Evolutionary conservation across 2,888 invertebrate species (phyloP), one percentile per base, ranked within the genome.

Genomic region (Scaptomyza reducta): DNA sequence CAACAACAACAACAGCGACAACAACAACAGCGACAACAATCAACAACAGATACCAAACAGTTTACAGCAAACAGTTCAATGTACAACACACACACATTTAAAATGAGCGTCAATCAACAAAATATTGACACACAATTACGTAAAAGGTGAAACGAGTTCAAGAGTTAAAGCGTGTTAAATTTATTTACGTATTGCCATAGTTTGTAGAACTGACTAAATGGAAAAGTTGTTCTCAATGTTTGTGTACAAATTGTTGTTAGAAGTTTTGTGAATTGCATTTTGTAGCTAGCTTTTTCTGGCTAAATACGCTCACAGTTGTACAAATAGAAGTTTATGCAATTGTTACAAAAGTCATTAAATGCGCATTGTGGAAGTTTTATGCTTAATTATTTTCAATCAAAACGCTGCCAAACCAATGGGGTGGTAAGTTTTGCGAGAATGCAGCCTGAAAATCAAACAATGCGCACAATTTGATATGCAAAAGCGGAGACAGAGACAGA

Each of bases 341-440:
- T 57, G 58, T 61, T 58, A 66, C 27, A 61, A 58, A 75, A 66
- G 54, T 61, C 66, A 58, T 75, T 71, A 70, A 70, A 55, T 61
- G 42, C 35, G 57, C 55, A 61, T 76, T 72, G 57, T 64, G 16
- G 18, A 77, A 77, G 70, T 70, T 77, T 58, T 61, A 63, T 59
- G 67, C 60, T 53, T 63, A 70, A 77, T 76, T 68, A 74, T 77
- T 58, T 70, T 63, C 63, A 63, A 70, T 61, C 51, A 58, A 49
- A 67, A 47, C 38, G 22, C 42, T 57, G 55, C 54, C 11, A 13
- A 35, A 25, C 11, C 35, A 25, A 10, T 7, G 40, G 16, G 0
- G 10, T 40, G 10, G 29, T 22, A 22, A 10, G 31, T 31, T 10
- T 10, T 31, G 31, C 6, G 31, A 6, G 1, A 3, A 31, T 2